Conservation (phyloP, 1,140 invertebrate species). For the Hyles vespertilio region DNA sequence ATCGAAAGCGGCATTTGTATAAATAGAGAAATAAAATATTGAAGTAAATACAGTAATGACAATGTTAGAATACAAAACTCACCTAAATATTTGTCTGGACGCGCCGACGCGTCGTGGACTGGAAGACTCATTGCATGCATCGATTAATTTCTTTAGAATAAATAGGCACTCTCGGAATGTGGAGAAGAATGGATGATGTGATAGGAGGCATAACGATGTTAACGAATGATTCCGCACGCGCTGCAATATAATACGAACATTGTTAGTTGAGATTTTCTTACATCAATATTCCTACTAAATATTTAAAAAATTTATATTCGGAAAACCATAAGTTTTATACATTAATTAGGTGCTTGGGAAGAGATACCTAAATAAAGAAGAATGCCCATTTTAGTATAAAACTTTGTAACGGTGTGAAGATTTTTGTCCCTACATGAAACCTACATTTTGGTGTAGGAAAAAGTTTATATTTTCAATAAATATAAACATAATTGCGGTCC, state of each 20-base stretch:
- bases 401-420: no score
- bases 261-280: neutral
- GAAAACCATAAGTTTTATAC: no score
- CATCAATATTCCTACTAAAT: no score
- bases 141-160: slow-evolving; percentile 95
- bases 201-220: slow-evolving; percentile 97
- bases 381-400: no score
- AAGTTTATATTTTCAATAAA: no score
- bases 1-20: no score
- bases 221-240: slow-evolving; percentile 92
- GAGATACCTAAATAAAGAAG: no score
- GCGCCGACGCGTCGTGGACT: slow-evolving; percentile 91
- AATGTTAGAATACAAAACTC: slow-evolving; percentile 28
- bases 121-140: slow-evolving; percentile 96
- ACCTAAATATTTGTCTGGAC: slow-evolving; percentile 90
- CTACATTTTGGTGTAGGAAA: no score
- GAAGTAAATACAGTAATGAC: slow-evolving; percentile 13
- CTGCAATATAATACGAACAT: slow-evolving; percentile 73
- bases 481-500: no score
- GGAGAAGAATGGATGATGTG: slow-evolving; percentile 99
- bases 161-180: slow-evolving; percentile 98
- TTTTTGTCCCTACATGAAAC: no score
- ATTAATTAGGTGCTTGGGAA: no score
- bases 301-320: no score
- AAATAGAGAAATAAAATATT: neutral